Evolutionary conservation across 2,888 invertebrate genomes (phyloP).

Genomic region (Tortricodes alternella): DNA sequence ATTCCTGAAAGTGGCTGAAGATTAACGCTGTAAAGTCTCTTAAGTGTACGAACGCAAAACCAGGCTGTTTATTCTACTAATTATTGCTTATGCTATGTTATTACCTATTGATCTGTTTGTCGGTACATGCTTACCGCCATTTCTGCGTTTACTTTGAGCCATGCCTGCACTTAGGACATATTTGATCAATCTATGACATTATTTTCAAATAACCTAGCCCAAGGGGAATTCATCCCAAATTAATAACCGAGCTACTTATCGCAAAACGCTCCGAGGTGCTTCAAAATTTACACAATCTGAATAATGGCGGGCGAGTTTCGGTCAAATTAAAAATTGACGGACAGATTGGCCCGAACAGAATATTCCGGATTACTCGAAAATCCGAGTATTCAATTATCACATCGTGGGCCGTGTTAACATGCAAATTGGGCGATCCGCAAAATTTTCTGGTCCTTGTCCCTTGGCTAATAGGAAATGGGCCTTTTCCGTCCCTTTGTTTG

Average conservation of each 20-base stretch:
- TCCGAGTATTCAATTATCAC: slow-evolving; percentile 35
- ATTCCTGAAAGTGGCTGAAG: no score
- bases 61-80: no score
- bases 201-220: not conserved
- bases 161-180: no score
- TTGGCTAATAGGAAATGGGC: slow-evolving; percentile 35
- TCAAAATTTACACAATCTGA: slow-evolving; percentile 26
- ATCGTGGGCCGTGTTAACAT: slow-evolving; percentile 34
- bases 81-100: no score
- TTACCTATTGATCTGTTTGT: no score
- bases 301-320: slow-evolving; percentile 13
- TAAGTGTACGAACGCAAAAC: no score
- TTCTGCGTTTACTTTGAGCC: no score
- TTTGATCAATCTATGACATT: not conserved
- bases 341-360: slow-evolving; percentile 27
- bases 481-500: slow-evolving; percentile 33
- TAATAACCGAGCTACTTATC: slow-evolving; percentile 18
- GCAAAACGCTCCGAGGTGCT: slow-evolving; percentile 3
- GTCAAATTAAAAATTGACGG: slow-evolving; percentile 32
- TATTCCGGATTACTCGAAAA: slow-evolving; percentile 31
- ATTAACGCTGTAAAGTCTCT: no score
- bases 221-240: slow-evolving; percentile 21
- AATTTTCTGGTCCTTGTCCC: slow-evolving; percentile 29
- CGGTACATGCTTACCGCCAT: no score
- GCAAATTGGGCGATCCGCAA: slow-evolving; percentile 34